Percentiles rank a stretch among this genome's conserved stretches.
Conservation (phyloP, 2,888 invertebrate genomes). For the Hyppa rectilinea region DNA sequence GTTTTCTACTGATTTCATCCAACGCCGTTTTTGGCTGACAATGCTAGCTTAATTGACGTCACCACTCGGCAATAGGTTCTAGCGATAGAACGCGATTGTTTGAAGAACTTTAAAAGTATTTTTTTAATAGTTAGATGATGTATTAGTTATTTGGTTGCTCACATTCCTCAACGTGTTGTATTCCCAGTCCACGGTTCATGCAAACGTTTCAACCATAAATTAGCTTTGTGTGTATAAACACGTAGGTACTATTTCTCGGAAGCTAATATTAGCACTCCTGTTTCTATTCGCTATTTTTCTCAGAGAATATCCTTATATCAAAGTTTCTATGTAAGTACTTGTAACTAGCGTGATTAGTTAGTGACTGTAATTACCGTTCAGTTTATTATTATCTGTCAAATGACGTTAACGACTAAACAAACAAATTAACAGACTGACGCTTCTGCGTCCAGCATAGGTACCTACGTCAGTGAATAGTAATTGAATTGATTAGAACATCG, state of each 20-base stretch:
- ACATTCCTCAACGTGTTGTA: constrained; percentile 27
- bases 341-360: constrained; percentile 21
- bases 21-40: constrained; percentile 39
- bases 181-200: constrained; percentile 24
- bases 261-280: constrained; percentile 18
- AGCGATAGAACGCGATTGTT: constrained; percentile 22
- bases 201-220: constrained; percentile 37
- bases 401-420: constrained; percentile 31
- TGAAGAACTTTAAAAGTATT: constrained; percentile 23
- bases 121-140: constrained; percentile 21
- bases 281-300: constrained; percentile 12
- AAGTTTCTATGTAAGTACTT: background rate
- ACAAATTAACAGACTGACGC: constrained; percentile 30
- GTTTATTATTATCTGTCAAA: constrained; percentile 38
- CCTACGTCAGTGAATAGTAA: constrained; percentile 13
- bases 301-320: constrained; percentile 15
- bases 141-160: constrained; percentile 8
- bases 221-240: constrained; percentile 6
- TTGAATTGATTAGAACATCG: constrained; percentile 4
- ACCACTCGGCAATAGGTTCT: constrained; percentile 33
- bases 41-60: constrained; percentile 67
- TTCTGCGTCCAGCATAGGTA: background rate
- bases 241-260: constrained; percentile 29
- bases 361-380: constrained; percentile 25
- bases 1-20: constrained; percentile 69